These are phyloP conservation scores for Phoeniculus purpureus DNA, from an alignment of 2,797 vertebrate species.

Conservation along the genomic window DNA sequence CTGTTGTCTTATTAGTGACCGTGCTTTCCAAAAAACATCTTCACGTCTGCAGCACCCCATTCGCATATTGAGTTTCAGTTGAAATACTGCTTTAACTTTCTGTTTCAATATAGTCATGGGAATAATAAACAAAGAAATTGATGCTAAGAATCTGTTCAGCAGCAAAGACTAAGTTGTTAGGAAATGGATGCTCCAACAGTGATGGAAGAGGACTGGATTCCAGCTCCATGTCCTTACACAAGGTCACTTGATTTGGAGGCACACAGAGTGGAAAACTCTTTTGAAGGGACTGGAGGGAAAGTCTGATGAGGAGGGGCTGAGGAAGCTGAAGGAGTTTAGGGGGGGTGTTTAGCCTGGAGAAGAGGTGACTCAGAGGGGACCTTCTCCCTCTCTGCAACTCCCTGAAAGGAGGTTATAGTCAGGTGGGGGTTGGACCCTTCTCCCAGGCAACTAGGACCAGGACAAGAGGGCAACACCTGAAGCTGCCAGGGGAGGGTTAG, in stretches of 20 bases:
- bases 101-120: not conserved
- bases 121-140: not conserved
- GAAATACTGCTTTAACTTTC: not conserved
- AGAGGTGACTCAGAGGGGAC: no score
- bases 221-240: not conserved
- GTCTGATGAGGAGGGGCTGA: no score
- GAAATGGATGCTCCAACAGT: not conserved
- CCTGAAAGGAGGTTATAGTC: no score
- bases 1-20: not conserved
- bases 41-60: not conserved
- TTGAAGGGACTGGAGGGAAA: not conserved
- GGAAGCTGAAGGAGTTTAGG: no score
- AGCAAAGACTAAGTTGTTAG: not conserved
- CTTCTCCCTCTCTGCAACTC: no score
- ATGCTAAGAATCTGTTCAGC: not conserved
- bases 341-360: no score
- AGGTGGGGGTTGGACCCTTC: no score
- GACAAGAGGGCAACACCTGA: no score
- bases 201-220: not conserved
- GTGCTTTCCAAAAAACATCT: not conserved
- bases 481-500: no score
- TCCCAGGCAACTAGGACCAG: no score
- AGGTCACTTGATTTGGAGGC: not conserved
- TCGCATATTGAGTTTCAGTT: not conserved
- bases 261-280: not conserved